Evolutionary conservation across 2,888 invertebrate species (phyloP), one percentile per base, ranked within the genome.

Genomic region (Lithophane ornitopus): DNA sequence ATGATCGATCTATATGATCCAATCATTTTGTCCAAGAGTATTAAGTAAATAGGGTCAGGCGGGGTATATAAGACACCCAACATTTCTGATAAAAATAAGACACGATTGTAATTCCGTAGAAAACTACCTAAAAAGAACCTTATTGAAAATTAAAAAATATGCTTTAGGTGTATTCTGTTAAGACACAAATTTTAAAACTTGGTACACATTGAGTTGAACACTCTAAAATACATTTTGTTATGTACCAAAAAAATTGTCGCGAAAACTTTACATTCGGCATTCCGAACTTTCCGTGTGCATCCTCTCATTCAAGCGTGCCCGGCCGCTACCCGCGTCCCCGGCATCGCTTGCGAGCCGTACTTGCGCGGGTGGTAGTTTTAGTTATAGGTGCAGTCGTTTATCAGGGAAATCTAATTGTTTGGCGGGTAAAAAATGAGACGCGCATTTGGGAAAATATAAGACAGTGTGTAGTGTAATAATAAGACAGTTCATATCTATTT

Each of bases 1-100:
- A 22, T 26, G 28, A 28, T 46, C 14, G 14, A 22, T 46, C 12
- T 22, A 22, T 49, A 8, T 8, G 49, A 22, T 52, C 22, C 44
- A 44, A 44, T 44, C 8, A 49, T 49, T 49, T 49, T 19, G 49
- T 19, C 26, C 7, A 26, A 19, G 1, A 62, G 16, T 2, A 62
- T 2, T 3, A 12, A 22, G 0, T 22, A n/a, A n/a, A n/a, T n/a
- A n/a, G n/a, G n/a, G n/a, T n/a, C n/a, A n/a, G n/a, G n/a, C n/a
- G n/a, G n/a, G n/a, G n/a, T n/a, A n/a, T n/a, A n/a, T n/a, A n/a
- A n/a, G n/a, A n/a, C n/a, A n/a, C n/a, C n/a, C n/a, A n/a, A n/a
- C n/a, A n/a, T 56, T 56, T 56, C 54, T n/a, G 54, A 26, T 56
- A 56, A 56, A 54, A 56, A 56, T 56, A 26, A 56, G 26, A 56